Base-by-base conservation (phyloP, 2,888 invertebrate species). In the Philereme vetulata region DNA sequence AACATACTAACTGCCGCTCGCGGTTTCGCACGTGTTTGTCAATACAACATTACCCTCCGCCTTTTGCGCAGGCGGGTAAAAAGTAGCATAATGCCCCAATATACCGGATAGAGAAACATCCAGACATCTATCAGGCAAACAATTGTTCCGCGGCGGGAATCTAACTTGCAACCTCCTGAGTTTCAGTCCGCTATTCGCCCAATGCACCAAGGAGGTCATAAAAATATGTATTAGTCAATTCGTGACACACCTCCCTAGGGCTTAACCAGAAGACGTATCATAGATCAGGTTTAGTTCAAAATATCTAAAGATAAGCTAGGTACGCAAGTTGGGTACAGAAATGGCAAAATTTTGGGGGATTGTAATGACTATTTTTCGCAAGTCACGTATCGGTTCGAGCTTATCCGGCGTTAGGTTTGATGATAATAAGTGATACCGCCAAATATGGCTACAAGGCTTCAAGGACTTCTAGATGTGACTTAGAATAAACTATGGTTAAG, bases 401-500 rank as follows among this genome's bases (percentile, higher is more conserved):
- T 90, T 90, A 90, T 90, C 87, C 86, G 76, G 84, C 80, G 82
- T 90, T 84, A 86, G 85, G 85, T 85, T 88, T 86, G 88, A 90
- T 90, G 87, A 89, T 91, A 88, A 91, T 90, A 90, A 90, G 88
- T 87, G 88, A 88, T 89, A 87, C 86, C 82, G 70, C 82, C 75
- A 81, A 82, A 85, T 85, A 87, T 85, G 75, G 72, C 53, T 46
- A 48, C 78, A 52, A 40, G 76, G 79, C 60, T 44, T 7, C 71
- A 63, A 64, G 48, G 9, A 3, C 4, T 21, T 61, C 85, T 84
- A 54, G 84, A 85, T 67, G 43, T 7, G 76, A 45, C 67, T 63
- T 42, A 4, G 11, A n/a, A 33, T 38, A 35, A 9, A n/a, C 11
- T n/a, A 33, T 47, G 8, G 5, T 6, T 7, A 38, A 38, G 38